Evolutionary conservation across 2,888 invertebrate genomes (phyloP).

Genomic region (Hydriomena furcata): DNA sequence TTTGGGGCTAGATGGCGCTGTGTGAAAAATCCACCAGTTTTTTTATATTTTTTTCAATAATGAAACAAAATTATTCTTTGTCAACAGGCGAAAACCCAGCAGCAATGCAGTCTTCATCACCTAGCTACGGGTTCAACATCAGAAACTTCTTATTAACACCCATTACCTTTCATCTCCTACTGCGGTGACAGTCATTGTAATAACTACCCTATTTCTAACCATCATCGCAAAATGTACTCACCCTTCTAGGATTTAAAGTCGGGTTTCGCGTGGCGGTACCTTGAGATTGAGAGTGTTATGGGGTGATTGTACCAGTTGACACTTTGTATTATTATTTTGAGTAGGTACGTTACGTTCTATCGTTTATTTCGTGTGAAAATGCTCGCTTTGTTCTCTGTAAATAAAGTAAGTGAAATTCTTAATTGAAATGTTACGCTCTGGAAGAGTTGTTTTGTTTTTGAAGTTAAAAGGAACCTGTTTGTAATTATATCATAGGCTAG

Average conservation of each 20-base stretch:
- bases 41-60: background rate
- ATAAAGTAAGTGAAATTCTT: constrained; percentile 18
- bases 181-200: constrained; percentile 69
- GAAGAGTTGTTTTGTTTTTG: constrained; percentile 9
- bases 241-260: constrained; percentile 36
- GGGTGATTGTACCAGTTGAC: constrained; percentile 19
- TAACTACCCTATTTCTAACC: constrained; percentile 30
- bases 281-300: constrained; percentile 16
- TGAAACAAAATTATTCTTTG: constrained; percentile 42
- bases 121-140: constrained; percentile 58
- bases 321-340: constrained; percentile 35
- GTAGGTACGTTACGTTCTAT: constrained; percentile 27
- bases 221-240: constrained; percentile 32
- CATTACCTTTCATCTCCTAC: constrained; percentile 52
- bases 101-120: constrained; percentile 88
- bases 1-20: no score
- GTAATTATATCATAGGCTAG: no score
- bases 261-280: constrained; percentile 42
- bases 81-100: constrained; percentile 90
- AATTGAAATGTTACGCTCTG: constrained; percentile 8
- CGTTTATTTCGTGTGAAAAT: constrained; percentile 21
- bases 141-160: constrained; percentile 52
- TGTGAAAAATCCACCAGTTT: no score
- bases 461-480: constrained; percentile 12
- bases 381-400: constrained; percentile 14